phyloP scores from a whole-genome alignment of 2,113 vertebrate genomes.

The Boleophthalmus pectinirostris region DNA sequence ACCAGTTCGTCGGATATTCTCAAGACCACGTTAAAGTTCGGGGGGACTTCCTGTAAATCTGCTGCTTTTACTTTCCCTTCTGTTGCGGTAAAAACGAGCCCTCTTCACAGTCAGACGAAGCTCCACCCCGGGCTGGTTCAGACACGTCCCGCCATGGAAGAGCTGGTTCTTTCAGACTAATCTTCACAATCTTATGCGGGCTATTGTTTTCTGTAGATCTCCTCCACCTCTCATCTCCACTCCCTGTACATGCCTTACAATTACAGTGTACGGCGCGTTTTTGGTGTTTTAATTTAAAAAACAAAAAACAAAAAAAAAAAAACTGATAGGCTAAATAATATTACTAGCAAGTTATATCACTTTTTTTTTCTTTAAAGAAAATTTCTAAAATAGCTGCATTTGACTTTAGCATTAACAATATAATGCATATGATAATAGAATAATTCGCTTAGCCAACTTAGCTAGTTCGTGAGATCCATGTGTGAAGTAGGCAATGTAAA shows the following conservation, averaged over 20 bases:
- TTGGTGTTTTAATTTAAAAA: too few species aligned
- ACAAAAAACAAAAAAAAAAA: too few species aligned
- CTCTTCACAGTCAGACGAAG: background rate
- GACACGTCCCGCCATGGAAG: background rate
- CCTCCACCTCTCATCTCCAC: background rate
- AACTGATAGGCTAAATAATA: too few species aligned
- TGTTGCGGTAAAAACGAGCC: background rate
- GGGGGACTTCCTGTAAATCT: background rate
- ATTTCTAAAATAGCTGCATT: too few species aligned
- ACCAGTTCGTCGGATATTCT: background rate
- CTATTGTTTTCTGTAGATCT: background rate
- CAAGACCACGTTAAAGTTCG: background rate
- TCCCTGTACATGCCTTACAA: background rate
- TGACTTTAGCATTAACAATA: too few species aligned
- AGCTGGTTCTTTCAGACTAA: background rate
- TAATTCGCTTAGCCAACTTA: too few species aligned
- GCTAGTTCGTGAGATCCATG: too few species aligned
- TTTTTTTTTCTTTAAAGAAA: too few species aligned
- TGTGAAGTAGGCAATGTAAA: too few species aligned
- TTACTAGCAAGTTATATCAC: too few species aligned
- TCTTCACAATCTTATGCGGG: background rate
- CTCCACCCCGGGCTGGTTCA: slow-evolving; percentile 6
- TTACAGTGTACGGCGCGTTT: too few species aligned
- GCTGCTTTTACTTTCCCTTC: background rate
- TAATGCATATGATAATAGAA: too few species aligned